Base-by-base conservation (phyloP, 2,113 vertebrate species). In the Centropus unirufus region DNA sequence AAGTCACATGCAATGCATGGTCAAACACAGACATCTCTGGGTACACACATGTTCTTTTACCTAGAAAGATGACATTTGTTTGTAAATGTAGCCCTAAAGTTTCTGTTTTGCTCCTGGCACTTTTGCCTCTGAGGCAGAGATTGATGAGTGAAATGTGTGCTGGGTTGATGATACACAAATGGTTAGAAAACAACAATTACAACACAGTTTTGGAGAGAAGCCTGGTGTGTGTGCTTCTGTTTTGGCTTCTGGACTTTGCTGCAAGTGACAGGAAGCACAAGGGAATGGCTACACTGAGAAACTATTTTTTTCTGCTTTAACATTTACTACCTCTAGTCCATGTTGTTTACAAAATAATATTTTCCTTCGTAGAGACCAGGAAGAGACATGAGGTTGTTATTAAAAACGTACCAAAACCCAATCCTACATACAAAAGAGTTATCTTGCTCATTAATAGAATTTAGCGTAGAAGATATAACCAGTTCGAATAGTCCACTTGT, bases 181-280 rank as follows among this genome's bases (percentile, higher is more conserved):
- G 1, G 42, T 11, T 30, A 62, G 42, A 8, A 29, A 62, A 75
- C 46, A 51, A 14, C 0, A 0, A 30, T 2, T 2, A 34, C 7
- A 55, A 9, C 21, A 55, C 32, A 19, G 3, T 57, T 82, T 36
- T 52, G 52, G 42, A 47, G 81, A 70, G 69, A 23, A 23, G 47
- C 36, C 36, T 36, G 36, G 36, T 36, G 36, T 36, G 36, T 49
- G 47, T 23, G 47, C 32, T 19, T 39, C 70, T 74, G 17, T 46
- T 23, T 26, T 80, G 76, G 23, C 30, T 73, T 36, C 68, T 73
- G 86, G 20, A 14, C 77, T 46, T 29, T 8, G 46, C 47, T 75
- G 47, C 30, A 40, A 36, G n/a, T 34, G 76, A 7, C 23, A 66
- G 62, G 23, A 81, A 58, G 44, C 69, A 27, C 46, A 69, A 39